phyloP scores from a whole-genome alignment of 2,888 invertebrate species.

The Euzophera pinguis region DNA sequence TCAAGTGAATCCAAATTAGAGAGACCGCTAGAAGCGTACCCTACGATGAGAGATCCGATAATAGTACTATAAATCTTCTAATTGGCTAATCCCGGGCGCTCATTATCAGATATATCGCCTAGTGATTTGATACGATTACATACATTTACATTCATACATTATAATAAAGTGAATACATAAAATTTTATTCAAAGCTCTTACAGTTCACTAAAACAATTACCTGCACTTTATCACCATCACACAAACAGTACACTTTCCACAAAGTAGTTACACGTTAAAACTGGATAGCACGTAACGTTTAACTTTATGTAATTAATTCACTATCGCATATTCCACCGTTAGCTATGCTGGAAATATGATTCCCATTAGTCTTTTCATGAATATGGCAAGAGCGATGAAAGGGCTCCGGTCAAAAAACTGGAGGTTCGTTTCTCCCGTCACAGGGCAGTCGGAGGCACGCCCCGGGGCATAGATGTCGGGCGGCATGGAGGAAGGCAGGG shows the following conservation, averaged over 20 bases:
- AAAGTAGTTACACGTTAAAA: slow-evolving; percentile 7
- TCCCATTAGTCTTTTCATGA: slow-evolving; percentile 68
- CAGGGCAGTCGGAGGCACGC: slow-evolving; percentile 57
- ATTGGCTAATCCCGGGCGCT: slow-evolving; percentile 36
- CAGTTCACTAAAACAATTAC: slow-evolving; percentile 54
- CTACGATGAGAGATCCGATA: slow-evolving; percentile 46
- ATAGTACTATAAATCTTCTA: slow-evolving; percentile 27
- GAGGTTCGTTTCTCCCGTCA: slow-evolving; percentile 43
- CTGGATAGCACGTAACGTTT: neutral
- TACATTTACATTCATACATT: slow-evolving; percentile 29
- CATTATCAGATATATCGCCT: slow-evolving; percentile 24
- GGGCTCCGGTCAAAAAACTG: slow-evolving; percentile 57
- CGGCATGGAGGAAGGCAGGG: slow-evolving; percentile 59
- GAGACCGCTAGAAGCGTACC: slow-evolving; percentile 67
- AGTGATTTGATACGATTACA: slow-evolving; percentile 28
- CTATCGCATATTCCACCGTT: slow-evolving; percentile 61
- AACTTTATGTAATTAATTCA: slow-evolving; percentile 24
- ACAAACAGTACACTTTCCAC: slow-evolving; percentile 45
- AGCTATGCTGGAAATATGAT: slow-evolving; percentile 54
- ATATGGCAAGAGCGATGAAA: slow-evolving; percentile 53
- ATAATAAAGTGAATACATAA: slow-evolving; percentile 43
- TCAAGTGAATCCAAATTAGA: slow-evolving; percentile 57
- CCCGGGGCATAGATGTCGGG: slow-evolving; percentile 59
- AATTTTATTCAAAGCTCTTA: slow-evolving; percentile 66
- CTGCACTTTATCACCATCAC: slow-evolving; percentile 59